phyloP scores from a whole-genome alignment of 1,140 invertebrate species.

The Cheumatopsyche charites region DNA sequence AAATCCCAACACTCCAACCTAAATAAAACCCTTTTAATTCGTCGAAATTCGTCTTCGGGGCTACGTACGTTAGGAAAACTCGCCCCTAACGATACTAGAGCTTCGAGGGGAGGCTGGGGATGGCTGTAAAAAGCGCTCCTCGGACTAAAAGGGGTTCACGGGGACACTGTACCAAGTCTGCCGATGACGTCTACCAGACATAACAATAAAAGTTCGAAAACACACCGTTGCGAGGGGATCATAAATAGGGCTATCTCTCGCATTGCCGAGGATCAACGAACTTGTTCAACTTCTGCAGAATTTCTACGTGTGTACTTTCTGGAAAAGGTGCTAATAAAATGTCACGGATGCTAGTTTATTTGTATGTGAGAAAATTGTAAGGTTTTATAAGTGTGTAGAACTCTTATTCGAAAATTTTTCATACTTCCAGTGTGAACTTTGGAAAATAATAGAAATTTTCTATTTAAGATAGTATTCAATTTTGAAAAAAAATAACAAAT shows the following conservation, averaged over 20 bases:
- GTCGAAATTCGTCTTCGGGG: slow-evolving; percentile 3
- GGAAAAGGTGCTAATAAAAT: not conserved
- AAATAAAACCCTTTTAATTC: not conserved
- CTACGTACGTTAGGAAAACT: not conserved
- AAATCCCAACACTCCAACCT: not conserved
- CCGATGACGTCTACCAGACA: slow-evolving; percentile 35
- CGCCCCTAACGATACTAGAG: slow-evolving; percentile 29
- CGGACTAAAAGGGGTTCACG: slow-evolving; percentile 27
- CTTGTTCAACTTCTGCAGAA: slow-evolving; percentile 1
- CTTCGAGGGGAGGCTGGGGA: not conserved
- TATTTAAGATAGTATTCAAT: too few relatives aligned
- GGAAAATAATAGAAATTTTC: too few relatives aligned
- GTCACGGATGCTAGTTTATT: too few relatives aligned
- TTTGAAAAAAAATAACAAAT: too few relatives aligned
- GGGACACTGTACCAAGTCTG: slow-evolving; percentile 14
- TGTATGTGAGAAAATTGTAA: too few relatives aligned
- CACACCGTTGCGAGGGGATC: not conserved
- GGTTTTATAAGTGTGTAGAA: too few relatives aligned
- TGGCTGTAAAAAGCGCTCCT: slow-evolving; percentile 33
- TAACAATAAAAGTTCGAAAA: slow-evolving; percentile 39
- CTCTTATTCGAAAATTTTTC: too few relatives aligned
- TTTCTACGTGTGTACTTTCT: too few relatives aligned
- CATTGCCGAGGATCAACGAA: not conserved
- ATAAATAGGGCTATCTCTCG: slow-evolving; percentile 15
- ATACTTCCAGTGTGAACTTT: too few relatives aligned